A percentile compares a stretch with the other conserved stretches of the same genome.
These are phyloP conservation scores for Hydrozoanthus gracilis DNA, from an alignment of 92 coral and sea anemone species.

Conservation along the genomic window DNA sequence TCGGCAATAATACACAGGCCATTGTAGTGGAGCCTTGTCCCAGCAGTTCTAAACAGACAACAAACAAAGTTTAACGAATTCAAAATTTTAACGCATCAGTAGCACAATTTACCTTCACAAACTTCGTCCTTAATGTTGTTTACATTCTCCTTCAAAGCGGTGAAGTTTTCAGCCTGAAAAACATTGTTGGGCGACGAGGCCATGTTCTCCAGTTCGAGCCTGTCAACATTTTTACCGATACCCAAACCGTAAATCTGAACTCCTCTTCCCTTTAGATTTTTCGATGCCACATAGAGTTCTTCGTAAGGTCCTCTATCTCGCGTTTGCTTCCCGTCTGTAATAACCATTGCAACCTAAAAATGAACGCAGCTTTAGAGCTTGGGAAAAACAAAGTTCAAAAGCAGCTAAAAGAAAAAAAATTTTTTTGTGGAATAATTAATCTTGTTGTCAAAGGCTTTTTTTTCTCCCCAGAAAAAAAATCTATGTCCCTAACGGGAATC, in stretches of 20 bases:
- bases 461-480: too few species aligned
- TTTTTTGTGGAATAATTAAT: too few species aligned
- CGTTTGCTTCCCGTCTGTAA: conserved; percentile 37
- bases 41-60: too few species aligned
- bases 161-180: conserved; percentile 42
- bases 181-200: conserved; percentile 37
- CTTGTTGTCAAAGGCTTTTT: too few species aligned
- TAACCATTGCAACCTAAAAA: conserved; percentile 33
- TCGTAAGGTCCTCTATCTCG: conserved; percentile 31
- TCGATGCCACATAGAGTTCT: conserved; percentile 37
- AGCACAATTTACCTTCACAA: conserved; percentile 27
- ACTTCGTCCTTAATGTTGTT: conserved; percentile 34
- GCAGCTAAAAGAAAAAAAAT: too few species aligned
- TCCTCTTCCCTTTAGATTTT: conserved; percentile 28
- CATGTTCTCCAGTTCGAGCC: conserved; percentile 42
- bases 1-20: too few species aligned
- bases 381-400: too few species aligned
- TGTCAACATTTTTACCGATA: conserved; percentile 27
- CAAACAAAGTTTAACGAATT: too few species aligned
- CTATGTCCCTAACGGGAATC: too few species aligned
- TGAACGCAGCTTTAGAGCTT: too few species aligned
- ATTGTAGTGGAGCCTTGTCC: too few species aligned
- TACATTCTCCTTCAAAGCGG: conserved; percentile 34
- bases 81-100: neutral
- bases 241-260: conserved; percentile 40